Percentiles rank a stretch among this genome's conserved stretches.
These are phyloP conservation scores for Temnothorax curvispinosus DNA, from an alignment of 1,140 invertebrate species.

Conservation along the genomic window DNA sequence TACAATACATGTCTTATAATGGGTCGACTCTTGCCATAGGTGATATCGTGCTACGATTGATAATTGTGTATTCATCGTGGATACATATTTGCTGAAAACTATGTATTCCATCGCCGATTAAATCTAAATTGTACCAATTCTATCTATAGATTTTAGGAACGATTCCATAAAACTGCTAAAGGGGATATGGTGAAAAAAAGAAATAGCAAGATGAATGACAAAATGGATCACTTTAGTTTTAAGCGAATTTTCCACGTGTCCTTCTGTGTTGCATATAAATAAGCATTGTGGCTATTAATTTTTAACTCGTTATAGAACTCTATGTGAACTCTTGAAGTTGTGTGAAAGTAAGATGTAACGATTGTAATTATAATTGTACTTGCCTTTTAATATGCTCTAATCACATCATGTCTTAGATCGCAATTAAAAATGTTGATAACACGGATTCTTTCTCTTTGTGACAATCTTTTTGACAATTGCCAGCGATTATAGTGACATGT, in stretches of 20 bases:
- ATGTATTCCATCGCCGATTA: constrained; percentile 64
- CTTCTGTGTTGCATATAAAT: constrained; percentile 48
- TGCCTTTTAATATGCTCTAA: constrained; percentile 38
- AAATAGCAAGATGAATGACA: not conserved
- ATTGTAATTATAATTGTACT: constrained; percentile 56
- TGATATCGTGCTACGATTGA: constrained; percentile 55
- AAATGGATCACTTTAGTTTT: constrained; percentile 64
- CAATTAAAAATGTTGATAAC: constrained; percentile 35
- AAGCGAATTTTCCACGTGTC: constrained; percentile 40
- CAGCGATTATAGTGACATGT: not conserved
- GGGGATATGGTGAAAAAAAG: constrained; percentile 8
- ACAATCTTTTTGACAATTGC: not conserved
- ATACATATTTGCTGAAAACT: constrained; percentile 67
- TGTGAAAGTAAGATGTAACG: constrained; percentile 43
- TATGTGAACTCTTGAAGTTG: constrained; percentile 38
- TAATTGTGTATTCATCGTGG: constrained; percentile 59
- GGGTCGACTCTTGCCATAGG: constrained; percentile 74
- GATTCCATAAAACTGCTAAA: constrained; percentile 46
- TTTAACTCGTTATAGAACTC: constrained; percentile 30
- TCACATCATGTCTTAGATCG: constrained; percentile 23
- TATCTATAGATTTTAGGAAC: constrained; percentile 57
- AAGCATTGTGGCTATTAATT: constrained; percentile 55
- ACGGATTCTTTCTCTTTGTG: constrained; percentile 29
- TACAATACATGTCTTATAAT: constrained; percentile 46
- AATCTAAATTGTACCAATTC: constrained; percentile 37